Conservation (phyloP, 2,113 vertebrate genomes). For the Castor canadensis region DNA sequence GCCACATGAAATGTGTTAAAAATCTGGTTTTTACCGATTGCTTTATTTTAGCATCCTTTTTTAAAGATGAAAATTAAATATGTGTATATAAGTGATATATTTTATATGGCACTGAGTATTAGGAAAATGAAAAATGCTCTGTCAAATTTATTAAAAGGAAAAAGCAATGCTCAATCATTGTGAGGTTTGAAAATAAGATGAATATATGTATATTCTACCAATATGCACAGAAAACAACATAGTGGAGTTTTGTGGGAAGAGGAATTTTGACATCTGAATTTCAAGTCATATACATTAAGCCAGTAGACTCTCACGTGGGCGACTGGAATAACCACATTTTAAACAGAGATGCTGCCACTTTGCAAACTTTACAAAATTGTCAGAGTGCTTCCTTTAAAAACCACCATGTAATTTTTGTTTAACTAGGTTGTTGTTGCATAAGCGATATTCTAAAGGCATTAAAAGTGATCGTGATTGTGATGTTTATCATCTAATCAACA, state of each 20-base stretch:
- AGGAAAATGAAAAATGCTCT: neutral
- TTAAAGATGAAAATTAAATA: neutral
- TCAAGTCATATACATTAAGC: neutral
- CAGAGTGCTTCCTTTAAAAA: neutral
- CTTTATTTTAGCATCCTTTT: neutral
- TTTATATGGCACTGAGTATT: neutral
- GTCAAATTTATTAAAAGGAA: neutral
- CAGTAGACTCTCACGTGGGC: neutral
- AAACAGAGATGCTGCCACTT: neutral
- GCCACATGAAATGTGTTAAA: neutral
- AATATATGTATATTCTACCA: neutral
- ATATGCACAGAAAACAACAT: neutral
- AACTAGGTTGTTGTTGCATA: neutral
- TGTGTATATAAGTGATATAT: neutral
- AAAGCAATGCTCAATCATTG: neutral
- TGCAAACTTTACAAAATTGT: neutral
- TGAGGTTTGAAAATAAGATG: neutral
- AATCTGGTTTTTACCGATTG: neutral
- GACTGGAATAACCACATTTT: neutral
- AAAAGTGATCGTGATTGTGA: neutral
- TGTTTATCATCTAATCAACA: neutral
- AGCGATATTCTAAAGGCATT: neutral
- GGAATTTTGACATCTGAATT: neutral
- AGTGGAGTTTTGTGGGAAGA: neutral
- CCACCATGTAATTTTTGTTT: too few relatives aligned